These are phyloP conservation scores for Drepana arcuata DNA, from an alignment of 1,140 invertebrate species.

Conservation along the genomic window DNA sequence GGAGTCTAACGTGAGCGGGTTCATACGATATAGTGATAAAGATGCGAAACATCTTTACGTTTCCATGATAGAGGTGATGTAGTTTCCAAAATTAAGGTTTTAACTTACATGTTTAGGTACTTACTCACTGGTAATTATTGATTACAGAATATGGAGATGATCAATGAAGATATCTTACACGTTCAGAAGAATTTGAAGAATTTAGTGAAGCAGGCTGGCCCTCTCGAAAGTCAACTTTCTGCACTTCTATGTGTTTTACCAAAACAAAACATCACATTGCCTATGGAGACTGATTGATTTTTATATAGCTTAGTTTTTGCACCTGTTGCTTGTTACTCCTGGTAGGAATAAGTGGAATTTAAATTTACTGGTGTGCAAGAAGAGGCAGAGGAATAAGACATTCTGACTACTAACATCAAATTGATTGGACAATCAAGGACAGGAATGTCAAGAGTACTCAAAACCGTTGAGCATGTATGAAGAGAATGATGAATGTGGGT, in stretches of 20 bases:
- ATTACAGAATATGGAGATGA: conserved; percentile 59
- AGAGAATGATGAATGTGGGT: too few relatives aligned
- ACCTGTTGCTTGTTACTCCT: too few relatives aligned
- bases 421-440: too few relatives aligned
- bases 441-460: too few relatives aligned
- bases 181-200: conserved; percentile 51
- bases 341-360: too few relatives aligned
- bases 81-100: background rate
- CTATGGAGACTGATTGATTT: conserved; percentile 50
- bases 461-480: too few relatives aligned
- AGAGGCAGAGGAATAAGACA: too few relatives aligned
- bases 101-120: background rate
- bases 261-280: conserved; percentile 27
- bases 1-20: conserved; percentile 61
- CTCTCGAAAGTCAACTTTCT: conserved; percentile 42
- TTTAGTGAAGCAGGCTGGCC: conserved; percentile 38
- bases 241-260: conserved; percentile 38
- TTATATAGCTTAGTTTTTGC: too few relatives aligned
- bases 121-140: conserved; percentile 2
- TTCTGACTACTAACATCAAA: too few relatives aligned
- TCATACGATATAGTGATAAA: conserved; percentile 48
- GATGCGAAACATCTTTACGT: conserved; percentile 44
- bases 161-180: conserved; percentile 55
- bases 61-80: conserved; percentile 44
- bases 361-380: too few relatives aligned